Evolutionary conservation across 2,797 vertebrate genomes (phyloP), one percentile per base, ranked within the genome.

Genomic region (Balearica regulorum): DNA sequence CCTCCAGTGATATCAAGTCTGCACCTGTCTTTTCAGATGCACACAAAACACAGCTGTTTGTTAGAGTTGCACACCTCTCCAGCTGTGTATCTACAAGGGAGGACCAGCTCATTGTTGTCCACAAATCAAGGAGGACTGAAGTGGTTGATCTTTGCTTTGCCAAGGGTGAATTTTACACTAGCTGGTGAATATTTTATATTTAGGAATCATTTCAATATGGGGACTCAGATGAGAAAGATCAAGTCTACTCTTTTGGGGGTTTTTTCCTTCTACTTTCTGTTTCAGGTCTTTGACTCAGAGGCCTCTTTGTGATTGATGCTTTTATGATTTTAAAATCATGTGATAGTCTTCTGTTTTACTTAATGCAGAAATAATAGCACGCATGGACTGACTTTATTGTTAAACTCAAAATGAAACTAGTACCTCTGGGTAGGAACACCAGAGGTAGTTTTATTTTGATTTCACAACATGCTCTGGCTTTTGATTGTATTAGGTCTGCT

Each of bases 1-100:
- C 2, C 14, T 71, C 10, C 5, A 13, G 0, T 33, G n/a, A 33
- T 41, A 35, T 2, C 22, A 39, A 41, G 44, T 35, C 12, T 33
- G 4, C 13, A 39, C 37, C 46, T 54, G 8, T 39, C n/a, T 73
- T 75, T 87, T 68, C 33, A 72, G 46, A 39, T 24, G 33, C 61
- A 11, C 33, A 75, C 3, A 9, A 73, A 72, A 15, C 33, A 24
- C 7, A 22, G 17, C n/a, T 77, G 6, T 29, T 43, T 77, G 6
- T 29, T 43, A 44, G 21, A 85, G 13, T 4, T 65, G 7, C 29
- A 28, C 17, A 21, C 2, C 9, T 48, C 26, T 77, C 33, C 15
- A 64, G 11, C 28, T 37, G 19, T 41, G 3, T n/a, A 25, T 37
- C 15, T 54, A 7, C 60, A 46, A 77, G 20, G 4, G 37, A 92